phyloP scores from a whole-genome alignment of 2,797 vertebrate genomes.

The Thunnus albacares region DNA sequence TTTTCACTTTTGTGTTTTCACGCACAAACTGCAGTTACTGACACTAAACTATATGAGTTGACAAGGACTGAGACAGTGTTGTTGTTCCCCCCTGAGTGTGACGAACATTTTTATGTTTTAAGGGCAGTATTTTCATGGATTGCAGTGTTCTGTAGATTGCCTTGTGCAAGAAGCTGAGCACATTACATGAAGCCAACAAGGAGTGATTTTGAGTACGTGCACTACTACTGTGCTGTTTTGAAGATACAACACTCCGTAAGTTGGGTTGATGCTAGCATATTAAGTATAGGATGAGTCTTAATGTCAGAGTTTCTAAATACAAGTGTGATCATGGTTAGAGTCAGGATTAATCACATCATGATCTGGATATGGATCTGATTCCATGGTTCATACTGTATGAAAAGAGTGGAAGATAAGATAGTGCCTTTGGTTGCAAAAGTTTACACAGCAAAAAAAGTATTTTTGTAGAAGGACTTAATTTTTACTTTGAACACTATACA shows the following conservation, averaged over 20 bases:
- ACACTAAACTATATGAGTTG: constrained; percentile 24
- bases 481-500: constrained; percentile 62
- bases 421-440: constrained; percentile 85
- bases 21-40: constrained; percentile 16
- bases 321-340: not conserved
- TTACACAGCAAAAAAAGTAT: constrained; percentile 80
- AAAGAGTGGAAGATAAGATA: constrained; percentile 45
- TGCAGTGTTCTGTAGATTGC: constrained; percentile 41
- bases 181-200: constrained; percentile 10
- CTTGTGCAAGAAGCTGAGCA: constrained; percentile 28
- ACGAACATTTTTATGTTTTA: constrained; percentile 2
- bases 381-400: constrained; percentile 2
- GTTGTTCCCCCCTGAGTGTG: not conserved
- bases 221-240: constrained; percentile 10
- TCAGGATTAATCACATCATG: constrained; percentile 10
- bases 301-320: constrained; percentile 2
- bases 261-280: constrained; percentile 7
- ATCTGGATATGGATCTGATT: not conserved
- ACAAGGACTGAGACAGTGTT: constrained; percentile 38
- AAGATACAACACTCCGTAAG: constrained; percentile 7
- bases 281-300: constrained; percentile 1
- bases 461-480: constrained; percentile 80
- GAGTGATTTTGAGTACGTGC: constrained; percentile 20
- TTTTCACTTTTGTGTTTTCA: constrained; percentile 18
- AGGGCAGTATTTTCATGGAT: constrained; percentile 36